Evolutionary conservation across 2,797 vertebrate genomes (phyloP), one percentile per base, ranked within the genome.

Genomic region (Microctenopoma stevenorrisi): DNA sequence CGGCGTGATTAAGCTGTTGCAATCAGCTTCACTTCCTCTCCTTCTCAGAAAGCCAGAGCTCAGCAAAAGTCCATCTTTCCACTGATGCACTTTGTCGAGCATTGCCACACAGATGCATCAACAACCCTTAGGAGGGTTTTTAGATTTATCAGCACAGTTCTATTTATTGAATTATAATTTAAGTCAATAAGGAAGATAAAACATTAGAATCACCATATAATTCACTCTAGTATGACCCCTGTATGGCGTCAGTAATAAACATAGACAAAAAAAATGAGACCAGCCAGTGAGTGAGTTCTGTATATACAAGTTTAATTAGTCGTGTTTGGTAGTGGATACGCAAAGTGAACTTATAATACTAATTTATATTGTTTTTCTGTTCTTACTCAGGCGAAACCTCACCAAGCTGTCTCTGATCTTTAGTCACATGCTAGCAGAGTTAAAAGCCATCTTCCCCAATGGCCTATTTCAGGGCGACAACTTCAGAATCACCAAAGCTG

Each of bases 341-440:
- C 33, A 9, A 35, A 8, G 33, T 35, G 13, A 16, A 4, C 6
- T 25, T 6, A 13, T 12, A 38, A 4, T 2, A 42, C 33, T 72
- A 44, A 72, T 28, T 40, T 37, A 2, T 35, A 9, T 11, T 37
- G 1, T 37, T 38, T 64, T 12, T 3, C 33, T 56, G 1, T 33
- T 51, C 18, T 35, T 1, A 13, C 40, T 22, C 87, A 99, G 98
- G 86, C 92, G 97, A 75, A 99, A 98, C 93, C 89, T 99, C 76
- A 99, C 98, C 47, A 99, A 99, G 81, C 78, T 99, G 59, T 99
- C 98, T 14, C 93, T 99, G 83, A 98, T 99, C 91, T 99, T 99
- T 94, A 99, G 98, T 87, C 98, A 99, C 88, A 99, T 99, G 98
- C 91, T 99, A 38, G 97, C 97, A 0, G 98, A 99, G 71, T 93